Evolutionary conservation across 2,113 vertebrate genomes (phyloP).

Genomic region (Colaptes auratus): DNA sequence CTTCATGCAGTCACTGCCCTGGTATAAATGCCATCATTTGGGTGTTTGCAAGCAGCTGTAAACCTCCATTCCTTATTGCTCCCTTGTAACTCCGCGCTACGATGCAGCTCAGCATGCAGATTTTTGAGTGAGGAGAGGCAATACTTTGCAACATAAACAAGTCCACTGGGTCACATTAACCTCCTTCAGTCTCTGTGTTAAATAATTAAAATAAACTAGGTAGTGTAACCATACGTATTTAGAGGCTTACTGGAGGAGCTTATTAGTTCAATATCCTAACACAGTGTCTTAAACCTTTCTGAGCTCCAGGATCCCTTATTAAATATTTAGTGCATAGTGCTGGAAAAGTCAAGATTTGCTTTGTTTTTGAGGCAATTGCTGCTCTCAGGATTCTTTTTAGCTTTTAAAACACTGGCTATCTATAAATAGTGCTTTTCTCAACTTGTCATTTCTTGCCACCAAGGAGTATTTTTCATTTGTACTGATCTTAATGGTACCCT

Average conservation of each 20-base stretch:
- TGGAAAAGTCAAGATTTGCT: conserved; percentile 57
- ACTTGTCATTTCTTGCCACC: background rate
- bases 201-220: conserved; percentile 54
- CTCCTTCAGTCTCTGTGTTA: conserved; percentile 41
- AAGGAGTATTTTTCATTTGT: conserved; percentile 30
- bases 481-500: background rate
- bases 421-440: conserved; percentile 15
- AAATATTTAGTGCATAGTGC: conserved; percentile 48
- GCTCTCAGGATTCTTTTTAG: conserved; percentile 6
- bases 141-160: conserved; percentile 63
- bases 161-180: conserved; percentile 56
- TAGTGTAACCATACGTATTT: conserved; percentile 55
- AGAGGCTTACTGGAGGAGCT: conserved; percentile 48
- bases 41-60: conserved; percentile 21
- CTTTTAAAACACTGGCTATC: background rate
- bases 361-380: conserved; percentile 39
- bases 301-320: conserved; percentile 55
- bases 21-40: background rate
- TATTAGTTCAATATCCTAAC: conserved; percentile 53
- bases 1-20: background rate
- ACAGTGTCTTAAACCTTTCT: conserved; percentile 46
- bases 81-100: conserved; percentile 35
- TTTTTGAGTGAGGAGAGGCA: conserved; percentile 58
- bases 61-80: conserved; percentile 13
- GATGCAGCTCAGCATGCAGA: conserved; percentile 61